A percentile compares a stretch with the other conserved stretches of the same genome.
Conservation (phyloP, 2,888 invertebrate species). For the Mythimna loreyi region DNA sequence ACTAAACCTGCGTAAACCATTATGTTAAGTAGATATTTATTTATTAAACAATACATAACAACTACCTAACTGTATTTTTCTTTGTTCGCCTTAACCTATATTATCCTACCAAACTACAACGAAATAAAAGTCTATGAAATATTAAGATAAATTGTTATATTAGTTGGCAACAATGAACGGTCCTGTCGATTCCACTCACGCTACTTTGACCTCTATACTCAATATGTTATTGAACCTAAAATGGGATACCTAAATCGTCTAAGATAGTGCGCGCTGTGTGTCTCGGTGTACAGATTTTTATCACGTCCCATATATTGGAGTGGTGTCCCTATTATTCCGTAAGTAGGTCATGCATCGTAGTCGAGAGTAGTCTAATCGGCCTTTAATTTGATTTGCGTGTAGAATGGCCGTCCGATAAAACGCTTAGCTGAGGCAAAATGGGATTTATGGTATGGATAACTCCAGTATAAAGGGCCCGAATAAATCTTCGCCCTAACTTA, state of each 20-base stretch:
- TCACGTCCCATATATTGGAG: slow-evolving; percentile 58
- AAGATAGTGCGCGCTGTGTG: slow-evolving; percentile 35
- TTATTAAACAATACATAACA: slow-evolving; percentile 48
- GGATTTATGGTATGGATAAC: slow-evolving; percentile 87
- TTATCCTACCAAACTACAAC: slow-evolving; percentile 29
- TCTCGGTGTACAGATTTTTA: slow-evolving; percentile 56
- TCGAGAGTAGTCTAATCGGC: slow-evolving; percentile 77
- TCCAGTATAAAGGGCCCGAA: slow-evolving; percentile 83
- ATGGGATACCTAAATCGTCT: slow-evolving; percentile 34
- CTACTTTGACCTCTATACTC: slow-evolving; percentile 49
- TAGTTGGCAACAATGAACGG: slow-evolving; percentile 44
- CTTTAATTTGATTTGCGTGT: slow-evolving; percentile 87
- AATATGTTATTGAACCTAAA: slow-evolving; percentile 38
- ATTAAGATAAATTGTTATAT: slow-evolving; percentile 48
- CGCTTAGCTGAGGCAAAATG: slow-evolving; percentile 83
- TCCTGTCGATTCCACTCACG: slow-evolving; percentile 42
- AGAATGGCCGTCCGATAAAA: slow-evolving; percentile 82
- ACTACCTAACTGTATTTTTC: slow-evolving; percentile 19
- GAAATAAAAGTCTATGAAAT: slow-evolving; percentile 45
- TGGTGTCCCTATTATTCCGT: slow-evolving; percentile 61
- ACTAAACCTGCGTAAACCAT: not conserved
- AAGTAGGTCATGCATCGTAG: slow-evolving; percentile 77
- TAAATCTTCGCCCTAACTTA: slow-evolving; percentile 87
- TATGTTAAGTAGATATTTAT: slow-evolving; percentile 24
- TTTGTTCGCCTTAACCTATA: slow-evolving; percentile 23